These are phyloP conservation scores for Oenanthe oenanthe DNA, from an alignment of 2,113 vertebrate species.

Conservation along the genomic window DNA sequence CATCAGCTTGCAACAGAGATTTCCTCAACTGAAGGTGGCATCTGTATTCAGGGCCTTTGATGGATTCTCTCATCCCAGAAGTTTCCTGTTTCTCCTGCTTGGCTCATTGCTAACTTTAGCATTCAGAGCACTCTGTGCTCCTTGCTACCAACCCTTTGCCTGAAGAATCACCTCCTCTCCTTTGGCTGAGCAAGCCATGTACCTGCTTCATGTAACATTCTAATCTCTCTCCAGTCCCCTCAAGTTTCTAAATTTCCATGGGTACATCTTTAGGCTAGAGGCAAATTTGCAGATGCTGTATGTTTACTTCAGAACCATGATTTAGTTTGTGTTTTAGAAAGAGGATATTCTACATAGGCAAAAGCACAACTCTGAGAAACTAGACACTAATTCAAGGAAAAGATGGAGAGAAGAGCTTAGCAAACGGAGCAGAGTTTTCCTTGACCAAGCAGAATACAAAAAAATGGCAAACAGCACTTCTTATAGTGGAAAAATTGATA, in stretches of 20 bases:
- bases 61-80: background rate
- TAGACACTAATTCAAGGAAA: background rate
- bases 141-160: background rate
- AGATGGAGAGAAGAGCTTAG: background rate
- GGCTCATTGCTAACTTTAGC: background rate
- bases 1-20: background rate
- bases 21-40: background rate
- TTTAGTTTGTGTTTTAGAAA: background rate
- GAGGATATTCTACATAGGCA: background rate
- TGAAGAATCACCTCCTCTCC: background rate
- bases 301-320: background rate
- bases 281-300: background rate
- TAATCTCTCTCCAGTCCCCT: background rate
- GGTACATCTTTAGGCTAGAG: background rate
- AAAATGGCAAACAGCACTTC: background rate
- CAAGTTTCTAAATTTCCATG: background rate
- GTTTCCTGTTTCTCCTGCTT: background rate
- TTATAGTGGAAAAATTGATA: accelerated
- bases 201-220: background rate
- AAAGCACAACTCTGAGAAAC: background rate
- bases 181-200: background rate
- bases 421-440: background rate
- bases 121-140: background rate
- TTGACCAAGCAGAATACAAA: background rate
- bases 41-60: background rate